Evolutionary conservation across 2,888 invertebrate species (phyloP).

Genomic region (Siphlonurus alternatus): DNA sequence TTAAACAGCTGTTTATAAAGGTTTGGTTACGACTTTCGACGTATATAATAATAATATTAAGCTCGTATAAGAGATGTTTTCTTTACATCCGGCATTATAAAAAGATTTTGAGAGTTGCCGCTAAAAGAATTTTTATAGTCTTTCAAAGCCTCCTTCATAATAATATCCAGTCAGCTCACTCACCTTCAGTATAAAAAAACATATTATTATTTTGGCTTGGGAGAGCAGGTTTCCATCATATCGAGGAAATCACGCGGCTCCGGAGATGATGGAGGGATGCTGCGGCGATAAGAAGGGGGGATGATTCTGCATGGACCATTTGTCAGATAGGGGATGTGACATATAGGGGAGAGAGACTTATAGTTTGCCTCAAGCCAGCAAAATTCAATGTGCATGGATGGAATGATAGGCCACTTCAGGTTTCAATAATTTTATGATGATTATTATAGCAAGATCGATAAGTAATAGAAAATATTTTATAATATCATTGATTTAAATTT

Average conservation of each 20-base stretch:
- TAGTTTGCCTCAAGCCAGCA: neutral
- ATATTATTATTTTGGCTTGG: too few relatives aligned
- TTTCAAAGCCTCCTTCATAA: neutral
- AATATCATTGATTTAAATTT: too few relatives aligned
- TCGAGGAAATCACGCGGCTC: neutral
- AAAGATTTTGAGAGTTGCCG: neutral
- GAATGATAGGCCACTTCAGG: neutral
- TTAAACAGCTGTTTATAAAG: too few relatives aligned
- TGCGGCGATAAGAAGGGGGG: neutral
- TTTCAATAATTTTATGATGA: neutral
- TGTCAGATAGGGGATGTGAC: neutral
- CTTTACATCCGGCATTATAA: constrained; percentile 1
- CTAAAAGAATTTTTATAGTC: neutral
- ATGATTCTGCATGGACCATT: neutral
- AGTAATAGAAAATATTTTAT: too few relatives aligned
- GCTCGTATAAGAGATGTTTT: neutral
- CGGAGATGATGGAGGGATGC: neutral
- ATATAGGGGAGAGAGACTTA: neutral
- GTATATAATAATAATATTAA: neutral
- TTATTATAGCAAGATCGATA: too few relatives aligned
- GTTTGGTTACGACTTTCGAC: too few relatives aligned
- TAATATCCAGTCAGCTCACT: too few relatives aligned
- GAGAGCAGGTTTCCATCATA: neutral
- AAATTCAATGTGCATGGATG: neutral
- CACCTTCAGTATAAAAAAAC: too few relatives aligned